Evolutionary conservation across 2,797 vertebrate genomes (phyloP).

Genomic region (Bradypodion pumilum): DNA sequence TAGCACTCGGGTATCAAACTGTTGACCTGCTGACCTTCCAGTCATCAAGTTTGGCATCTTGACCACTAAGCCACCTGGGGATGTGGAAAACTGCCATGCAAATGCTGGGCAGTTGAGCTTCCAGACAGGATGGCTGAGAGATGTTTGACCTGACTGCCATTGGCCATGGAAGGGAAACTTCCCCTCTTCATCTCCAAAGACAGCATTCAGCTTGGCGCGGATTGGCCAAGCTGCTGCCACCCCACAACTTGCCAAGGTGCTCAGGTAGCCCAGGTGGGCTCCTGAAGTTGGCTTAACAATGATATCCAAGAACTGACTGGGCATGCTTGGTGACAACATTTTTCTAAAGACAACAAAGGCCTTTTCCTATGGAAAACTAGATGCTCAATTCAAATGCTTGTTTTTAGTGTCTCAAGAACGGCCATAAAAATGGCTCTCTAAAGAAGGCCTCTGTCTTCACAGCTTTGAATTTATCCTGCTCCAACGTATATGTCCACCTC

Average conservation of each 20-base stretch:
- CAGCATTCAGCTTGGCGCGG: background rate
- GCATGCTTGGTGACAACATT: background rate
- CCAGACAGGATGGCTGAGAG: background rate
- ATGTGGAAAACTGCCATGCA: too few relatives aligned
- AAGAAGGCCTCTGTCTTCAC: background rate
- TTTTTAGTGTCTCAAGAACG: constrained; percentile 6
- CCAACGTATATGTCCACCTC: background rate
- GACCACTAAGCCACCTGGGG: too few relatives aligned
- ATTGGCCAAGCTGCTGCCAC: too few relatives aligned
- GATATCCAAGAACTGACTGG: background rate
- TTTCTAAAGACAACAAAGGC: background rate
- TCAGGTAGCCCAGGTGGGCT: background rate
- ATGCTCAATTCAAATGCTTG: background rate
- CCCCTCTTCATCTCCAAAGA: background rate
- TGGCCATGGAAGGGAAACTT: too few relatives aligned
- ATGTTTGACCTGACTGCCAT: background rate
- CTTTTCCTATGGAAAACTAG: background rate
- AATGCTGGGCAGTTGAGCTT: background rate
- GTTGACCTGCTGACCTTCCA: too few relatives aligned
- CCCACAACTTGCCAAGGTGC: too few relatives aligned
- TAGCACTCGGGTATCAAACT: too few relatives aligned
- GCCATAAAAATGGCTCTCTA: background rate
- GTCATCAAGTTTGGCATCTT: too few relatives aligned
- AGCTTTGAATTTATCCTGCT: background rate
- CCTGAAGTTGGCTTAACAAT: background rate